Percentiles rank a stretch among this genome's conserved stretches.
Conservation (phyloP, 1,140 invertebrate genomes). For the Pseudobourletiella spinata region DNA sequence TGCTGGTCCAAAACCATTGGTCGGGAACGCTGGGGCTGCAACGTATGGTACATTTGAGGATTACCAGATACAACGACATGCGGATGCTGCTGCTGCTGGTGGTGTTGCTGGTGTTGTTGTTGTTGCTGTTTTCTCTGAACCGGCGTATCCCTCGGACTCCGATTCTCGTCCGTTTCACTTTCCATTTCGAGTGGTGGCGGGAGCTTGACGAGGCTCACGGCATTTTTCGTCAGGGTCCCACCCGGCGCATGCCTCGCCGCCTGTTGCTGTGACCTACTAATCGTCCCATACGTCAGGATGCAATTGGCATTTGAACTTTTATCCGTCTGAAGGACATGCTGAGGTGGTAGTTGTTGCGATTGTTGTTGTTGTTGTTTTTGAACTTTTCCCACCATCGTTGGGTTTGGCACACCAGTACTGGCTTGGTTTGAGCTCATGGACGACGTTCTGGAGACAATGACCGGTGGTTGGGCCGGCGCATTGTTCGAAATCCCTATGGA, state of each 20-base stretch:
- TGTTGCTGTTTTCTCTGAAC: conserved; percentile 23
- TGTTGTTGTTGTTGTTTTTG: conserved; percentile 41
- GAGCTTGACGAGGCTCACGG: conserved; percentile 65
- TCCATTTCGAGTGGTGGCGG: conserved; percentile 71
- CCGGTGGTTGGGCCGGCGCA: background rate
- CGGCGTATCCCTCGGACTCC: conserved; percentile 26
- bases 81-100: too few species aligned
- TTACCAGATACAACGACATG: background rate
- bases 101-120: too few species aligned
- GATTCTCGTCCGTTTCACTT: conserved; percentile 49
- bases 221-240: conserved; percentile 50
- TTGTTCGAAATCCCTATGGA: too few species aligned
- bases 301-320: background rate
- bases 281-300: conserved; percentile 16
- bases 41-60: conserved; percentile 29
- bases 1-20: conserved; percentile 28
- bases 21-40: conserved; percentile 33
- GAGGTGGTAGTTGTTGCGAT: conserved; percentile 4
- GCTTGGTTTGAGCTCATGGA: too few species aligned
- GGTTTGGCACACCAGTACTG: too few species aligned
- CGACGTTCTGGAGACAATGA: too few species aligned
- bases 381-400: background rate
- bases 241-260: conserved; percentile 6
- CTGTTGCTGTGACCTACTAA: conserved; percentile 13
- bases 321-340: background rate